These are phyloP conservation scores for Drosophila barbarae DNA, from an alignment of 2,888 invertebrate species.

Conservation along the genomic window DNA sequence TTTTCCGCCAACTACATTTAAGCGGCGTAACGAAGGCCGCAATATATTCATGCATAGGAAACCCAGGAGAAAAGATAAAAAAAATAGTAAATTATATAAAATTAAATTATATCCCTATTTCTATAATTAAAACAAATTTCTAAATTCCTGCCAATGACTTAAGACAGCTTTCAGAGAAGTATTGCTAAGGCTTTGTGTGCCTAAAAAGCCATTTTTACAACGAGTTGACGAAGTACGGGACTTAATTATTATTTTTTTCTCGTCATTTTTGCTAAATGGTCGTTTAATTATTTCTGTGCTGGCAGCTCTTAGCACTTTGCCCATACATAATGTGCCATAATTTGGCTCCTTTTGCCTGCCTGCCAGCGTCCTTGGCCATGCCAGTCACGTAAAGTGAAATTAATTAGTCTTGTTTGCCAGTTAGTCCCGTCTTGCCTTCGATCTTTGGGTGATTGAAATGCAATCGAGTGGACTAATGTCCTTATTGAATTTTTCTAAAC, in stretches of 20 bases:
- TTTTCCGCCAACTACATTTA: constrained; percentile 9
- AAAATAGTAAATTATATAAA: too few species aligned
- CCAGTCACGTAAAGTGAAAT: constrained; percentile 65
- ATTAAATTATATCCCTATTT: too few species aligned
- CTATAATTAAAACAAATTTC: background rate
- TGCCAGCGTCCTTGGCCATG: constrained; percentile 47
- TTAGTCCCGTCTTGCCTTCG: constrained; percentile 25
- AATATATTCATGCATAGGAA: constrained; percentile 15
- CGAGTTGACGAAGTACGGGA: background rate
- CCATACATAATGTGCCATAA: constrained; percentile 45
- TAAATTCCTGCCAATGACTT: too few species aligned
- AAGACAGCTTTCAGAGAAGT: background rate
- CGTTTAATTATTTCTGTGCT: constrained; percentile 43
- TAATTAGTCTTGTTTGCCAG: constrained; percentile 64
- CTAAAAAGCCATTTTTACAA: constrained; percentile 1
- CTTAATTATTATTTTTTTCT: background rate
- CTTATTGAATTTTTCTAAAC: constrained; percentile 26
- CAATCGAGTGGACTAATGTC: constrained; percentile 29
- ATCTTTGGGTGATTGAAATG: constrained; percentile 32
- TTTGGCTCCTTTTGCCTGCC: constrained; percentile 11
- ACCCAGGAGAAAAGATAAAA: background rate
- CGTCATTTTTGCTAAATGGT: constrained; percentile 28
- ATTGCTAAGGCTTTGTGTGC: too few species aligned
- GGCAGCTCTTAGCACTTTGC: constrained; percentile 34
- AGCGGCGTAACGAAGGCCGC: constrained; percentile 18